Percentiles rank a stretch among this genome's conserved stretches.
Conservation (phyloP, 1,140 invertebrate genomes). For the Papilio dardanus region DNA sequence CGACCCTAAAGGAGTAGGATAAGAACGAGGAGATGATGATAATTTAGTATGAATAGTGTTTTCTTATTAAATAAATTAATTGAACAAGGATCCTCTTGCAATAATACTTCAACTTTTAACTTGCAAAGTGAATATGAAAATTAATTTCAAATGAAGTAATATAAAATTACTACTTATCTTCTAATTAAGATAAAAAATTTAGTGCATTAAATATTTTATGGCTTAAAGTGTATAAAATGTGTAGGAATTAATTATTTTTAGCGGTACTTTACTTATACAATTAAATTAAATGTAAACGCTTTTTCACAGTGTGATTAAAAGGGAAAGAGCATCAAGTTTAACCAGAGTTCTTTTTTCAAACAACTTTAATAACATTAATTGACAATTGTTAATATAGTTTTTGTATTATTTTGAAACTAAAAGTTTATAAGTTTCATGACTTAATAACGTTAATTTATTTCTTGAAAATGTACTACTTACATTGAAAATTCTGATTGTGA, state of each 20-base stretch:
- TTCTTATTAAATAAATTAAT: background rate
- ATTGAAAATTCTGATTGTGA: background rate
- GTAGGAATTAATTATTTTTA: background rate
- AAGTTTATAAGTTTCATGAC: background rate
- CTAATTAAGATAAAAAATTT: background rate
- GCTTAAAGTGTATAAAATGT: background rate
- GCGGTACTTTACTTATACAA: background rate
- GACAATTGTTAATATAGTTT: background rate
- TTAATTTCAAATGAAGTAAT: background rate
- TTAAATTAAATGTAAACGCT: background rate
- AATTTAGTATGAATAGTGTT: no score
- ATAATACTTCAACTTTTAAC: background rate
- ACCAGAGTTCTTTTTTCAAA: background rate
- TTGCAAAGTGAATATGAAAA: background rate
- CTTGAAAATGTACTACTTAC: background rate
- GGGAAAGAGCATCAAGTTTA: background rate
- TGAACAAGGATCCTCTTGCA: background rate
- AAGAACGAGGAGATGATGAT: no score
- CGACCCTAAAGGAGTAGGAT: no score
- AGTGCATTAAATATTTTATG: background rate
- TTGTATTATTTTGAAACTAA: background rate
- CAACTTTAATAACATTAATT: no score
- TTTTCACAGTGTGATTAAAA: background rate
- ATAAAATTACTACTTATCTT: background rate
- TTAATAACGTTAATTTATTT: background rate